A percentile compares a stretch with the other conserved stretches of the same genome.
These are phyloP conservation scores for Tarsius wallacei DNA, from an alignment of 2,797 vertebrate species.

Conservation along the genomic window DNA sequence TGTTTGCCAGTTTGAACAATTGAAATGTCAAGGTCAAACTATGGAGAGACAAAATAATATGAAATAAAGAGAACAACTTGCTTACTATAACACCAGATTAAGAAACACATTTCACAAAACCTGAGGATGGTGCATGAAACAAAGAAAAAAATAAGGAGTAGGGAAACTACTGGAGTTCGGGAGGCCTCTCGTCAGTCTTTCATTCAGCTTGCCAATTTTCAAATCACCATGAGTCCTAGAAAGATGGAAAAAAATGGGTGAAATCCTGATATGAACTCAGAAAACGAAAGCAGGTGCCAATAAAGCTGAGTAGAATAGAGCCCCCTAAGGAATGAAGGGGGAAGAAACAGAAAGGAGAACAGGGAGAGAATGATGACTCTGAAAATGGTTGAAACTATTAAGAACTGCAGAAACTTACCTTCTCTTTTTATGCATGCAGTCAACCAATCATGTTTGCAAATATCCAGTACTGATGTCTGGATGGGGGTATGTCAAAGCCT, in stretches of 20 bases:
- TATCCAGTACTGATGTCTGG: neutral
- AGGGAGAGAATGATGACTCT: neutral
- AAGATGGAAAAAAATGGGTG: neutral
- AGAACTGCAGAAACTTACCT: neutral
- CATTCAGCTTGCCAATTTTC: neutral
- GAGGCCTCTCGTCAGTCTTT: neutral
- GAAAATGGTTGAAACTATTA: constrained; percentile 6
- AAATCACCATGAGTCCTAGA: neutral
- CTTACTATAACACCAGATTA: constrained; percentile 21
- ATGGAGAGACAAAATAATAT: constrained; percentile 39
- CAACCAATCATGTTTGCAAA: neutral
- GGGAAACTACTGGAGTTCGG: neutral
- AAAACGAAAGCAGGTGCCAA: constrained; percentile 57
- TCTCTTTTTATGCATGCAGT: neutral
- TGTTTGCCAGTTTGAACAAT: neutral
- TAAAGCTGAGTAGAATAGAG: constrained; percentile 27
- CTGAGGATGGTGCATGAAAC: neutral
- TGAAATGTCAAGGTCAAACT: constrained; percentile 33
- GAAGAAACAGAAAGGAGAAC: constrained; percentile 33
- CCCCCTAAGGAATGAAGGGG: neutral
- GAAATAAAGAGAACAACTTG: neutral
- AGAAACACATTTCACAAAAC: neutral
- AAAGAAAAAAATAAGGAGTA: neutral
- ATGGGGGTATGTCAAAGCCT: neutral
- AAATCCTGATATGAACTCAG: neutral